Base-by-base conservation (phyloP, 2,113 vertebrate genomes). In the Telmatochromis sp. region DNA sequence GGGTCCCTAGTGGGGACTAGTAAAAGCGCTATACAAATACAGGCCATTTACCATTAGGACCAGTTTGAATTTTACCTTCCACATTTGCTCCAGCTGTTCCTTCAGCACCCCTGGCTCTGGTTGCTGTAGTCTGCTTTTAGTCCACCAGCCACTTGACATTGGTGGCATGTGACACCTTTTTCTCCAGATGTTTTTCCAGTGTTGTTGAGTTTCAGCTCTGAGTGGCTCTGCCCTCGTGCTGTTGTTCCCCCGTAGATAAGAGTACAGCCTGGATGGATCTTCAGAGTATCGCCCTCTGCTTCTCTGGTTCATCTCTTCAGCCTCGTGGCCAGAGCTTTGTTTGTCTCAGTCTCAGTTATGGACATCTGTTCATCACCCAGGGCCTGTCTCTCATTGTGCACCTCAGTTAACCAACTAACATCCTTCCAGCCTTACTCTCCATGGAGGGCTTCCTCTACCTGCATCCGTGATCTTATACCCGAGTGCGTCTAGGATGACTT, bases 241-340 rank as follows among this genome's bases (percentile, higher is more conserved):
- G 28, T 33, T 33, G 31, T 33, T 63, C 58, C 58, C 28, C 28
- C 0, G 15, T 0, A 63, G 15, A 63, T 63, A 4, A 19, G 58
- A 33, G 58, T 0, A 19, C 0, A 60, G 0, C 58, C 58, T 63
- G 58, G 58, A 63, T 63, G 58, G 58, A 63, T 63, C 9, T 63
- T 63, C 58, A 63, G 37, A 40, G 37, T 40, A 12, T 40, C 37
- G 4, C 58, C 57, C 14, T 60, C 57, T 60, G 57, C 28, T 6
- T 63, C 58, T 35, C 58, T 63, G 31, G 9, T 63, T 7, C 19
- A 63, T 35, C 58, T 19, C 28, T 4, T 63, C 28, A 35, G 58
- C 31, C 17, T 63, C 8, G 9, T 63, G 58, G 31, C 1, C 58
- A 19, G 58, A 33, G 15, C 31, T 35, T 63, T n/a, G 15, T 35